Evolutionary conservation across 2,888 invertebrate genomes (phyloP).

Genomic region (Monochamus alternatus): DNA sequence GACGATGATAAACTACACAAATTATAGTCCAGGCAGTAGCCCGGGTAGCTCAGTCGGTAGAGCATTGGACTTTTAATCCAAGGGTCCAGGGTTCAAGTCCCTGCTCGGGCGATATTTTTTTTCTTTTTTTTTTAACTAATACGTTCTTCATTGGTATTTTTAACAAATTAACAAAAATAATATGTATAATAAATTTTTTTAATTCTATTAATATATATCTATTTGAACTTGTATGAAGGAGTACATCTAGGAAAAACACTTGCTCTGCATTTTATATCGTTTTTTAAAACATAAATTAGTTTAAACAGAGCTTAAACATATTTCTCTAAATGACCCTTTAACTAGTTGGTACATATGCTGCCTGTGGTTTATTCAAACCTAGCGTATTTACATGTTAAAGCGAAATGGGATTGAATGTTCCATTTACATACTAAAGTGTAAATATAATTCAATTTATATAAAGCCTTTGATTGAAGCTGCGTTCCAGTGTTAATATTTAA

Average conservation of each 20-base stretch:
- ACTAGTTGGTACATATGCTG: not conserved
- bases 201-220: too few relatives aligned
- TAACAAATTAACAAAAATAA: too few relatives aligned
- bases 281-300: too few relatives aligned
- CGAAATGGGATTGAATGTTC: conserved; percentile 32
- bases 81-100: conserved; percentile 86
- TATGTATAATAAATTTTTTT: too few relatives aligned
- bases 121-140: conserved; percentile 61
- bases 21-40: conserved; percentile 61
- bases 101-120: conserved; percentile 78
- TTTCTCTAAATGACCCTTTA: conserved; percentile 23
- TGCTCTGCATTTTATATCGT: too few relatives aligned
- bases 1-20: not conserved
- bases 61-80: conserved; percentile 85
- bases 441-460: conserved; percentile 39
- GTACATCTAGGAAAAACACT: too few relatives aligned
- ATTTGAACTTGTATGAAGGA: too few relatives aligned
- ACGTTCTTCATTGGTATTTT: too few relatives aligned
- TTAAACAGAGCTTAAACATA: conserved; percentile 2
- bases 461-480: conserved; percentile 15
- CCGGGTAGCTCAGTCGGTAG: conserved; percentile 84
- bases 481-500: conserved; percentile 32
- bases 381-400: conserved; percentile 33
- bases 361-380: conserved; percentile 26
- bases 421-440: conserved; percentile 39